Evolutionary conservation across 1,140 invertebrate genomes (phyloP).

Genomic region (Oncopeltus fasciatus): DNA sequence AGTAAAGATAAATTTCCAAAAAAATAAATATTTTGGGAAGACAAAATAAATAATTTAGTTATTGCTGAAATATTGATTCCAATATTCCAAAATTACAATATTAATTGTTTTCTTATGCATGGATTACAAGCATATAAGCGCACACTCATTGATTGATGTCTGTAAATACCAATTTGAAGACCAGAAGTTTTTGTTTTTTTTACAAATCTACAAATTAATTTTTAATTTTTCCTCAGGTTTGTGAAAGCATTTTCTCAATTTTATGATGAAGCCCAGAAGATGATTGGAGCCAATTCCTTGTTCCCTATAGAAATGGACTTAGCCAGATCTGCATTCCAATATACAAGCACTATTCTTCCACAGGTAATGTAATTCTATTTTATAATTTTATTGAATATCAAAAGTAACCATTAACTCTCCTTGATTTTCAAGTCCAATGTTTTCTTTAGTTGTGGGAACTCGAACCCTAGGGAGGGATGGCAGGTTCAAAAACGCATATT

Average conservation of each 20-base stretch:
- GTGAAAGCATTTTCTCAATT: slow-evolving; percentile 36
- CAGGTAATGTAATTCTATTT: neutral
- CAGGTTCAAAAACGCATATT: neutral
- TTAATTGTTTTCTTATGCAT: neutral
- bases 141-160: neutral
- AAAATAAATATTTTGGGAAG: no score
- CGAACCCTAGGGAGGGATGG: neutral
- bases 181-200: neutral
- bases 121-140: neutral
- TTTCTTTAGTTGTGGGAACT: neutral
- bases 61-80: neutral
- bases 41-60: neutral
- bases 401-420: neutral
- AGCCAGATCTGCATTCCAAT: slow-evolving; percentile 77
- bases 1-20: no score
- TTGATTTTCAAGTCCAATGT: neutral
- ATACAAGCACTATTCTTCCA: slow-evolving; percentile 49
- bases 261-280: slow-evolving; percentile 36
- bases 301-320: slow-evolving; percentile 96
- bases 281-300: slow-evolving; percentile 58
- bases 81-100: neutral
- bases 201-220: neutral
- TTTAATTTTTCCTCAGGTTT: slow-evolving; percentile 29
- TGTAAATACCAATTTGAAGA: neutral
- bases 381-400: neutral